Conservation (phyloP, 2,113 vertebrate genomes). For the Lethenteron reissneri region DNA sequence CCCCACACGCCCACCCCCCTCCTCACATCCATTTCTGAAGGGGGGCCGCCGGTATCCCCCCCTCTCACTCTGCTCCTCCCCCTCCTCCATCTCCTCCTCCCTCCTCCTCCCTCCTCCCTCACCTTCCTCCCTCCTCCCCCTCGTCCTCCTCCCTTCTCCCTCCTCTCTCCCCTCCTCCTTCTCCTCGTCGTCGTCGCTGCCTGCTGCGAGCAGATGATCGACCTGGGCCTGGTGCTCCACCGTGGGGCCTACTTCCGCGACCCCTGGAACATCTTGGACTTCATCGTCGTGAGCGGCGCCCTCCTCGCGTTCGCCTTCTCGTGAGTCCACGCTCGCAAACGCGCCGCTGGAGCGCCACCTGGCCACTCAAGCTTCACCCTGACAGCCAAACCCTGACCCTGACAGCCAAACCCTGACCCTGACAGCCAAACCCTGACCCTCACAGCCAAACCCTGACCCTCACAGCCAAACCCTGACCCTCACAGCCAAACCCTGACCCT, state of each 20-base stretch:
- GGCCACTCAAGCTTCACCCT: too few relatives aligned
- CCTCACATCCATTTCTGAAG: too few relatives aligned
- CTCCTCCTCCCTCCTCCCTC: background rate
- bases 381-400: too few relatives aligned
- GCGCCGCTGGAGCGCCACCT: too few relatives aligned
- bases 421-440: too few relatives aligned
- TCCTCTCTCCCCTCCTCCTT: background rate
- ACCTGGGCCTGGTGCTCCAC: slow-evolving; percentile 31
- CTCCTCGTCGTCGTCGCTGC: background rate
- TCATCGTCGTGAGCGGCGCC: slow-evolving; percentile 96
- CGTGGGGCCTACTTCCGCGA: slow-evolving; percentile 45
- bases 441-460: too few relatives aligned
- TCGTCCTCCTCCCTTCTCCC: background rate
- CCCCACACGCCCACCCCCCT: background rate
- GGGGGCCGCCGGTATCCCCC: background rate
- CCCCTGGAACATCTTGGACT: slow-evolving; percentile 86
- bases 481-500: too few relatives aligned
- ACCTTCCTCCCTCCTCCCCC: background rate
- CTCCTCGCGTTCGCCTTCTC: slow-evolving; percentile 93
- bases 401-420: too few relatives aligned
- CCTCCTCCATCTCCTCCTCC: slow-evolving; percentile 8
- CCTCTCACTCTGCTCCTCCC: slow-evolving; percentile 8
- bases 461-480: too few relatives aligned
- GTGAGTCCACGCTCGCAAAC: slow-evolving; percentile 37
- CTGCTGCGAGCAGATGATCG: slow-evolving; percentile 22